Conservation (phyloP, 2,888 invertebrate species). For the Rhorus exstirpatorius region DNA sequence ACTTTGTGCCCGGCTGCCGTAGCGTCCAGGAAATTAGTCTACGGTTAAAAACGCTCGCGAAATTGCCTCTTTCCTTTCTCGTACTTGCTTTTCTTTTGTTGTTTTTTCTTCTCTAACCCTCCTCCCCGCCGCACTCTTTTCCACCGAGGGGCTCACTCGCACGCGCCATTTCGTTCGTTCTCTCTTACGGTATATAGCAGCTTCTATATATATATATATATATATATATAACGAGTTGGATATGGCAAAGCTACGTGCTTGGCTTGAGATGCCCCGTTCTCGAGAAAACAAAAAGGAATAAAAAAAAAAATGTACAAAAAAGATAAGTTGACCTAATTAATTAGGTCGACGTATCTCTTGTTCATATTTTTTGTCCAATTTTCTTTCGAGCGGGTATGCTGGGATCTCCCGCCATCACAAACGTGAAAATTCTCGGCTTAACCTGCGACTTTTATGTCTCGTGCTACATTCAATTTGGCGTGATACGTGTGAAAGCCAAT, state of each 20-base stretch:
- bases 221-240: conserved; percentile 13
- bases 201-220: background rate
- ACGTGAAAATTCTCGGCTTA: no score
- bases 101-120: conserved; percentile 2
- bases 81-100: conserved; percentile 30
- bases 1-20: conserved; percentile 77
- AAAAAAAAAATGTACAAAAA: conserved; percentile 30
- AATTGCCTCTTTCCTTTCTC: conserved; percentile 65
- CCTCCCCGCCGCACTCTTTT: conserved; percentile 38
- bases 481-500: no score
- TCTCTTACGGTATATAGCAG: conserved; percentile 20
- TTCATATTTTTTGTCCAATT: no score
- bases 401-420: no score
- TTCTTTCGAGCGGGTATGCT: no score
- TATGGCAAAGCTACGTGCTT: conserved; percentile 47
- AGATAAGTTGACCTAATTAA: conserved; percentile 47
- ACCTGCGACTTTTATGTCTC: no score
- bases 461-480: no score
- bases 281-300: conserved; percentile 3
- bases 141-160: conserved; percentile 20
- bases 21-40: conserved; percentile 81
- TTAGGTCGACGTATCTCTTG: no score
- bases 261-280: conserved; percentile 14
- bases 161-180: conserved; percentile 52
- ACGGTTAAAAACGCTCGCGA: conserved; percentile 76